Conservation (phyloP, 2,888 invertebrate genomes). For the Isoperla grammatica region DNA sequence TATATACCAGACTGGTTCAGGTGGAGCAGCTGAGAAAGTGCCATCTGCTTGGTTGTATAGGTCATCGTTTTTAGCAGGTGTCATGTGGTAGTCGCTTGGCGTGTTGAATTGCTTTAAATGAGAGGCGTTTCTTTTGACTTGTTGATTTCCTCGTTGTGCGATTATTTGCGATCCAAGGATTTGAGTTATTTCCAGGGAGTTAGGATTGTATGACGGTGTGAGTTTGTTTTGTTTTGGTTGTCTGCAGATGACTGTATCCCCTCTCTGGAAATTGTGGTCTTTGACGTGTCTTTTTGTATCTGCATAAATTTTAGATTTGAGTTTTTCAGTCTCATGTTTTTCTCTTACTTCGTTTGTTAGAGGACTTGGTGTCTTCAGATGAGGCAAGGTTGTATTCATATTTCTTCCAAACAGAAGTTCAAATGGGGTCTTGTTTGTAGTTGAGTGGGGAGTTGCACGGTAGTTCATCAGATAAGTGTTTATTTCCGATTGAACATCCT, state of each 20-base stretch:
- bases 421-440: no score
- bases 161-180: neutral
- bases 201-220: neutral
- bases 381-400: neutral
- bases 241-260: neutral
- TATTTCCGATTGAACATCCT: no score
- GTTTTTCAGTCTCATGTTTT: no score
- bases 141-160: neutral
- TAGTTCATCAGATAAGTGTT: no score
- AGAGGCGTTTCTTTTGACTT: neutral
- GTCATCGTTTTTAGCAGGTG: no score
- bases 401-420: no score
- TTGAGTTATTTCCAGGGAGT: neutral
- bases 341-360: neutral
- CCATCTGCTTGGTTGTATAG: no score
- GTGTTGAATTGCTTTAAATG: neutral
- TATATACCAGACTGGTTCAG: no score
- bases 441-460: no score
- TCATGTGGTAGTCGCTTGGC: no score
- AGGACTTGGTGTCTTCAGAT: neutral
- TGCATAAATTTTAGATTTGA: neutral
- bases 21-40: no score
- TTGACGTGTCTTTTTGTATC: neutral
- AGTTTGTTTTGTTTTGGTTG: neutral
- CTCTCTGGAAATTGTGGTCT: neutral